Base-by-base conservation (phyloP, 2,113 vertebrate species). In the Conger conger region DNA sequence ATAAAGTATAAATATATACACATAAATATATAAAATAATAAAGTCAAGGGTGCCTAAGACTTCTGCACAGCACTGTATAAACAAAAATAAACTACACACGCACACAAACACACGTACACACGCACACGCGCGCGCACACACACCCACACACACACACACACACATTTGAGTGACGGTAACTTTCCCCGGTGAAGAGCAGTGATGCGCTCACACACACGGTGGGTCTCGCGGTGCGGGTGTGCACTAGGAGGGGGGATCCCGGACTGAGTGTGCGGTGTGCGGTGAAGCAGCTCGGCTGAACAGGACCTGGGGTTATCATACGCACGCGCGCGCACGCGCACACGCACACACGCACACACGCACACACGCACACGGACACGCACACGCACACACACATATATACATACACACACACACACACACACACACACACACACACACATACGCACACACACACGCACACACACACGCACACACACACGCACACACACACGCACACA, bases 381-480 rank as follows among this genome's bases (percentile, higher is more conserved):
- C 91, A 93, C 86, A 89, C 92, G 91, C 86, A 88, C n/a, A 86
- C 89, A 89, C 92, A 88, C 89, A 87, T n/a, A n/a, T n/a, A n/a
- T n/a, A n/a, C n/a, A n/a, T n/a, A n/a, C 90, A 87, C 87, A 87
- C 89, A 76, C 90, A 89, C 91, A 89, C 91, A 93, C 92, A 89
- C 89, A 92, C 91, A 89, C 87, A n/a, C n/a, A n/a, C n/a, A n/a
- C 92, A 82, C 81, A 86, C 81, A 84, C 91, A 93, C 86, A 89
- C 92, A 91, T 86, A 88, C n/a, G 87, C 89, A 89, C 92, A 88
- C 89, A 87, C 90, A 87, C 87, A 87, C 89, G 78, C 90, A 89
- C 91, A 89, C 91, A 93, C 92, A 89, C 89, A 92, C 91, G 88
- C 87, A n/a, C 92, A 82, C 81, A 86, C 81, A 84, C 91, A 93